Conservation (phyloP, 2,113 vertebrate genomes). For the Chaetodon auriga region DNA sequence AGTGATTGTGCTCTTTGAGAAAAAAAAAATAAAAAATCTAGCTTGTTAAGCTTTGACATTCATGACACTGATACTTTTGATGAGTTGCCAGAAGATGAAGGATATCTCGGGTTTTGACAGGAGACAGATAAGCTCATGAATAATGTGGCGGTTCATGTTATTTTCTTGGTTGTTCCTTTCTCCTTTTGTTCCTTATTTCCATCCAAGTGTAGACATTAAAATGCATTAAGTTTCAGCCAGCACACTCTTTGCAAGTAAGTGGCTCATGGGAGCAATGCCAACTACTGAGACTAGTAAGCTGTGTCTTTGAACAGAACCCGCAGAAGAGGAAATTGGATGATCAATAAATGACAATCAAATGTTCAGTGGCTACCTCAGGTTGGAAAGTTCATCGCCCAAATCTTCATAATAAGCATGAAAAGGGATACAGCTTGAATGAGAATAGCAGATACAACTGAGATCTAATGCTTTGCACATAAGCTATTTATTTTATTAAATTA, state of each 20-base stretch:
- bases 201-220: slow-evolving; percentile 35
- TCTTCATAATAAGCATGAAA: background rate
- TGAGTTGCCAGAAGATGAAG: slow-evolving; percentile 1
- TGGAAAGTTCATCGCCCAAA: background rate
- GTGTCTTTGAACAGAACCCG: slow-evolving; percentile 44
- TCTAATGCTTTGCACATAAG: background rate
- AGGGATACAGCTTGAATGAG: background rate
- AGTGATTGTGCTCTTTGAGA: slow-evolving; percentile 10
- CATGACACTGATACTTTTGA: slow-evolving; percentile 22
- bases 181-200: slow-evolving; percentile 7
- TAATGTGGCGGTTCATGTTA: slow-evolving; percentile 16
- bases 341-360: slow-evolving; percentile 28
- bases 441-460: background rate
- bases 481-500: slow-evolving; percentile 3
- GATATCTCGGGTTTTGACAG: slow-evolving; percentile 20
- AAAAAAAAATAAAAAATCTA: background rate
- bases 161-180: slow-evolving; percentile 9
- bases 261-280: slow-evolving; percentile 31
- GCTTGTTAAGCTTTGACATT: slow-evolving; percentile 12
- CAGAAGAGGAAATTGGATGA: slow-evolving; percentile 22
- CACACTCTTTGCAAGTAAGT: slow-evolving; percentile 33
- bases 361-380: background rate
- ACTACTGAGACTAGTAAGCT: background rate
- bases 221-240: slow-evolving; percentile 33
- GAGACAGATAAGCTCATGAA: slow-evolving; percentile 15